These are phyloP conservation scores for Xiphydria camelus DNA, from an alignment of 2,888 invertebrate genomes.

Conservation along the genomic window DNA sequence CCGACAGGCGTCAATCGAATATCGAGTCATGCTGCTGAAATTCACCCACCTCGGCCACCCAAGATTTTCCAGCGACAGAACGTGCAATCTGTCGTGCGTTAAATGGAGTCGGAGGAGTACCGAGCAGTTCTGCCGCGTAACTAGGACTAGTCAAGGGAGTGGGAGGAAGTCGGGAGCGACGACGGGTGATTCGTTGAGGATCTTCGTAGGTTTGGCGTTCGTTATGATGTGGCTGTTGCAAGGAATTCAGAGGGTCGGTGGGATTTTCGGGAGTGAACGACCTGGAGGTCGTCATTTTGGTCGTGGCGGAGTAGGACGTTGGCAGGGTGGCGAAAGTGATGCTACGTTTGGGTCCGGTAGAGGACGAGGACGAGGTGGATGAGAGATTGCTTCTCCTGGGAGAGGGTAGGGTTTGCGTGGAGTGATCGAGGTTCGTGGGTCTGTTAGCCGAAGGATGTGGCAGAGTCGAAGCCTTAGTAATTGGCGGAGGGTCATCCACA, in stretches of 20 bases:
- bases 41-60: conserved; percentile 57
- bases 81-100: conserved; percentile 55
- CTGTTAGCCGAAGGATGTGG: conserved; percentile 7
- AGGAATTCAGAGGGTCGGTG: conserved; percentile 21
- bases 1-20: background rate
- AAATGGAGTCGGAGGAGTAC: conserved; percentile 39
- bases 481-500: conserved; percentile 43
- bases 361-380: too few species aligned
- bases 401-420: conserved; percentile 40
- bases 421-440: conserved; percentile 34
- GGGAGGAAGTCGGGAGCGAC: conserved; percentile 49
- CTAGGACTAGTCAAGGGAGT: conserved; percentile 51
- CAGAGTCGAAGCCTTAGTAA: conserved; percentile 24
- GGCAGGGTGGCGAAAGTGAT: conserved; percentile 46
- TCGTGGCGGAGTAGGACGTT: too few species aligned
- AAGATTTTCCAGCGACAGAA: conserved; percentile 49
- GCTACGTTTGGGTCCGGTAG: conserved; percentile 39
- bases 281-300: conserved; percentile 15
- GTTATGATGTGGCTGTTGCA: conserved; percentile 13
- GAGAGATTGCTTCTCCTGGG: conserved; percentile 32
- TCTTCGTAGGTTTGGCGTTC: conserved; percentile 21
- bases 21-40: conserved; percentile 37
- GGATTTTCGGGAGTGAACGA: conserved; percentile 22
- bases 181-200: conserved; percentile 22
- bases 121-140: conserved; percentile 34